Evolutionary conservation across 1,140 invertebrate genomes (phyloP).

Genomic region (Conopomorpha cramerella): DNA sequence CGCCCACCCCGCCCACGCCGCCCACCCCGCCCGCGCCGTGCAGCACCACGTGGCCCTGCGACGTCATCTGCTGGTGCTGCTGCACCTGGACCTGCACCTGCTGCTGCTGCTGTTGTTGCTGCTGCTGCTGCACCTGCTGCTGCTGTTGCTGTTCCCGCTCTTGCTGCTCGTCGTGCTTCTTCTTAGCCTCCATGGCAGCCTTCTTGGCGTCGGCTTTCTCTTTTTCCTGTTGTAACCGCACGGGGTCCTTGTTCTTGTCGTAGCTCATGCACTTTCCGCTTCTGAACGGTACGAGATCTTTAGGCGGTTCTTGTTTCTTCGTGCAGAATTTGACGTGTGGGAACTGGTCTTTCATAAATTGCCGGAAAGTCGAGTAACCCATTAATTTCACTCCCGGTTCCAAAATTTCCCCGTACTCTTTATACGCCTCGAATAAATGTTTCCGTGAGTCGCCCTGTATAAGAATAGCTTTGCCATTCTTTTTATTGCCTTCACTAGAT

Average conservation of each 20-base stretch:
- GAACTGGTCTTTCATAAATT: constrained; percentile 82
- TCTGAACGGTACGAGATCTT: constrained; percentile 54
- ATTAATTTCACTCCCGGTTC: constrained; percentile 72
- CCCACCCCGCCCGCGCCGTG: too few relatives aligned
- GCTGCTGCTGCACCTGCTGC: constrained; percentile 38
- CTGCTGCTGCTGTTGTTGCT: constrained; percentile 35
- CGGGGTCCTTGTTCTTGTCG: constrained; percentile 54
- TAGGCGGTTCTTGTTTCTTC: constrained; percentile 66
- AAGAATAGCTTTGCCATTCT: constrained; percentile 60
- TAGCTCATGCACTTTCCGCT: constrained; percentile 54
- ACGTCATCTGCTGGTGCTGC: constrained; percentile 41
- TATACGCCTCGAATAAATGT: constrained; percentile 74
- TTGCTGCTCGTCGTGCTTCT: constrained; percentile 35
- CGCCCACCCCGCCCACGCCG: constrained; percentile 48
- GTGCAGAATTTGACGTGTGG: constrained; percentile 72
- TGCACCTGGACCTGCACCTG: constrained; percentile 39
- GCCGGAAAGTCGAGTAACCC: constrained; percentile 79
- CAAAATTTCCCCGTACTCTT: constrained; percentile 70
- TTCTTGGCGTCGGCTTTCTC: constrained; percentile 48
- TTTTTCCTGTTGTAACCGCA: constrained; percentile 51
- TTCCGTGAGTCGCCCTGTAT: constrained; percentile 73
- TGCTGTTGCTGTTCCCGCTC: constrained; percentile 42
- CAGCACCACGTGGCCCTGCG: constrained; percentile 48
- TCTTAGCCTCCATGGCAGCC: constrained; percentile 48
- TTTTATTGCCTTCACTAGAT: constrained; percentile 50